phyloP scores from a whole-genome alignment of 2,797 vertebrate species.

The Artibeus jamaicensis region DNA sequence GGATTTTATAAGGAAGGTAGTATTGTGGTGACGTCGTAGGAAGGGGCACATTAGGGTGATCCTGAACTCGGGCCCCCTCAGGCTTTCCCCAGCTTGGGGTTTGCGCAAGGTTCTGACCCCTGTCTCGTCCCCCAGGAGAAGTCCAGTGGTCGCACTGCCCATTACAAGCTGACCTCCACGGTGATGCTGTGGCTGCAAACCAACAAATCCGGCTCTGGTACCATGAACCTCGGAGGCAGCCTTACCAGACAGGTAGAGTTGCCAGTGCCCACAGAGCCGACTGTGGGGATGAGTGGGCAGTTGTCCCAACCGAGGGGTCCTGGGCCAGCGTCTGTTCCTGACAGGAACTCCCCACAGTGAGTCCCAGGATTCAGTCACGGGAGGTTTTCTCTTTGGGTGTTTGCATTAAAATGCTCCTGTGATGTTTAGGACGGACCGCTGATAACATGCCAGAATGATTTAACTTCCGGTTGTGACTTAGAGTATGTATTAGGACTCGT shows the following conservation, averaged over 20 bases:
- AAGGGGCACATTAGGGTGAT: background rate
- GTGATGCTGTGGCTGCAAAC: constrained; percentile 99
- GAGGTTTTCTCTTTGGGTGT: background rate
- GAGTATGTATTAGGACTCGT: background rate
- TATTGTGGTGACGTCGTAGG: background rate
- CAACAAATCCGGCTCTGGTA: constrained; percentile 96
- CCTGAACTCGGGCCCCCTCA: background rate
- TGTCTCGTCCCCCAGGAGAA: constrained; percentile 88
- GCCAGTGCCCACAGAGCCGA: background rate
- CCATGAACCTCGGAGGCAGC: constrained; percentile 99
- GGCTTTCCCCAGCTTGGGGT: background rate
- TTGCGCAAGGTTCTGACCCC: background rate
- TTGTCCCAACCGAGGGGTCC: background rate
- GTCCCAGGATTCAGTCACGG: background rate
- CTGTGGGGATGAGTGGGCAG: background rate
- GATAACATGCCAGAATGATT: background rate
- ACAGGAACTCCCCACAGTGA: fast-evolving
- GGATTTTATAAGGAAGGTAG: background rate
- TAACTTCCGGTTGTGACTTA: background rate
- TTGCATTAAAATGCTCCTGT: background rate
- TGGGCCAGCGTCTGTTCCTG: background rate
- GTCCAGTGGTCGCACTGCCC: constrained; percentile 96
- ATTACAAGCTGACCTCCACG: constrained; percentile 99
- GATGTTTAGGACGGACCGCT: background rate
- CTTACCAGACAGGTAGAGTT: constrained; percentile 95